Evolutionary conservation across 2,888 invertebrate species (phyloP), one percentile per base, ranked within the genome.

Genomic region (Stenodera caucasica): DNA sequence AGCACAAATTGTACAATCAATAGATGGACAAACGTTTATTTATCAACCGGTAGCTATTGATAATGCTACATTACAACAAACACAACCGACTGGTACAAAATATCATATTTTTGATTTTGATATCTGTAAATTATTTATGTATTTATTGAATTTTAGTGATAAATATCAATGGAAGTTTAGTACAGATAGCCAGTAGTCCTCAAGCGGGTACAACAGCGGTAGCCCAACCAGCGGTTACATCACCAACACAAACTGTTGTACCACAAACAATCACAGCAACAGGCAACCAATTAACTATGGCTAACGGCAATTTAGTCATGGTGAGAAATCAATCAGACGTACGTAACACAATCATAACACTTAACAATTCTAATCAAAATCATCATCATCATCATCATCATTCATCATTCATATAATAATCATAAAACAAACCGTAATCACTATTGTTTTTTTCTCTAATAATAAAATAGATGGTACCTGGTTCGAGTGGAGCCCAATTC

Each of bases 21-120:
- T 94, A 0, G 96, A 96, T 80, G 97, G 97, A 0, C 96, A 96
- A 80, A 94, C 96, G 0, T 91, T 92, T 71, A 87, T 95, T 57
- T 94, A 94, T 78, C 96, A 96, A 77, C 92, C 94, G 0, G 84
- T 88, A 32, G 81, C 86, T 49, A 76, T 88, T 15, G 86, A 87
- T 63, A 82, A 83, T 61, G 67, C 77, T 35, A 81, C 81, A 63
- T 81, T 84, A 54, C 85, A 84, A 70, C 85, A 85, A 64, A 78
- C 86, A 0, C 88, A 89, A 77, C 86, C 87, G 1, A 86, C 86
- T 71, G 80, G 80, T 78, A 70, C 50, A 54, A 49, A 18, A 15
- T n/a, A 1, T 29, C 23, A 26, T 12, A 55, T 21, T 14, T 49
- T 21, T 51, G 29, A 2, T 51, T 1, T 40, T 33, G 12, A n/a